Evolutionary conservation across 2,888 invertebrate genomes (phyloP).

Genomic region (Acleris holmiana): DNA sequence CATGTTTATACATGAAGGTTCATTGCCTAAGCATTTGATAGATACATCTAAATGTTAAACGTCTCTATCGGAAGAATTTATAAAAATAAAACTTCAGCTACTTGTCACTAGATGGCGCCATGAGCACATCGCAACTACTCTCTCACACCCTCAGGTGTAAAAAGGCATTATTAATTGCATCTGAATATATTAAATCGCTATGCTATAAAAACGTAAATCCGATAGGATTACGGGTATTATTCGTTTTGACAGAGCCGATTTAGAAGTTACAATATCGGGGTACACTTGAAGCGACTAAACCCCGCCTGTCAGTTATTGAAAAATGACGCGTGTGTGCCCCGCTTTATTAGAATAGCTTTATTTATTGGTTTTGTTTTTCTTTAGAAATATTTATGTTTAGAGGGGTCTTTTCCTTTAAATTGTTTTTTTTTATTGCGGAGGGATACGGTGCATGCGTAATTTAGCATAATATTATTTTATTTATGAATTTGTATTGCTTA

Average conservation of each 20-base stretch:
- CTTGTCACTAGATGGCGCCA: not conserved
- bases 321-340: not conserved
- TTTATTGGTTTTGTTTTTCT: slow-evolving; percentile 15
- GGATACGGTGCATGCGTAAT: slow-evolving; percentile 1
- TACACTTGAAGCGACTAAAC: slow-evolving; percentile 47
- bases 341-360: slow-evolving; percentile 1
- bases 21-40: no score
- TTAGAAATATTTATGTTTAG: slow-evolving; percentile 17
- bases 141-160: not conserved
- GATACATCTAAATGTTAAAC: no score
- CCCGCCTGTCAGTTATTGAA: slow-evolving; percentile 2
- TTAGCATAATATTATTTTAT: not conserved
- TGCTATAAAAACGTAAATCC: not conserved
- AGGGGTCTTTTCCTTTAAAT: slow-evolving; percentile 9
- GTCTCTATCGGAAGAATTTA: not conserved
- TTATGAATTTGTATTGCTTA: no score
- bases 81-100: not conserved
- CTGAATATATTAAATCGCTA: not conserved
- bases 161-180: not conserved
- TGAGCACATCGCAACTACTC: not conserved
- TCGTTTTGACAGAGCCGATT: slow-evolving; percentile 62
- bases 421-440: slow-evolving; percentile 13
- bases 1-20: not conserved
- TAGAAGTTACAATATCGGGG: slow-evolving; percentile 66
- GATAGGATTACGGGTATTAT: slow-evolving; percentile 46